Conservation (phyloP, 35 echinoderm and acorn worm genomes). For the Heliocidaris tuberculata region DNA sequence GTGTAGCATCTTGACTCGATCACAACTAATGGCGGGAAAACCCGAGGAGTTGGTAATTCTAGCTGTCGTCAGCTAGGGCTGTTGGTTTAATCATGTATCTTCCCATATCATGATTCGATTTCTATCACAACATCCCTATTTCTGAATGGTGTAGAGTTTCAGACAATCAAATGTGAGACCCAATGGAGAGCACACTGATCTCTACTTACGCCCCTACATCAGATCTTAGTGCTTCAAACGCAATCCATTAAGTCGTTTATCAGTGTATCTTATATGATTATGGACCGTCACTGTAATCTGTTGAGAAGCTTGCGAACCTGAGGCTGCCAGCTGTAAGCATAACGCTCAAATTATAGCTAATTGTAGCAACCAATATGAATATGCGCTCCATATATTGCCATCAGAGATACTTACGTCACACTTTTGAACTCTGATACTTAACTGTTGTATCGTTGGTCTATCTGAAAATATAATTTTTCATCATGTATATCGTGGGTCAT, state of each 20-base stretch:
- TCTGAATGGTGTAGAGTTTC: neutral
- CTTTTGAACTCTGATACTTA: too few relatives aligned
- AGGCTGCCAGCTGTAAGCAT: neutral
- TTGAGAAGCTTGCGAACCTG: neutral
- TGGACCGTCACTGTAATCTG: neutral
- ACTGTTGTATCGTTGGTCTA: too few relatives aligned
- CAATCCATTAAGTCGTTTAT: neutral
- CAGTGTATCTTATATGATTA: neutral
- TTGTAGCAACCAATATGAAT: too few relatives aligned
- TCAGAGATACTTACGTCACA: too few relatives aligned
- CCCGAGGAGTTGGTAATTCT: neutral
- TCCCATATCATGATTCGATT: constrained; percentile 3
- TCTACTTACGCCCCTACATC: neutral
- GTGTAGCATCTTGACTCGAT: neutral
- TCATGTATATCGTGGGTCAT: too few relatives aligned
- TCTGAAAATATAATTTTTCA: too few relatives aligned
- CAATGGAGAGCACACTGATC: neutral
- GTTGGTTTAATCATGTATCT: constrained; percentile 13
- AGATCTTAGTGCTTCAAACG: neutral
- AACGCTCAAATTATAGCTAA: too few relatives aligned
- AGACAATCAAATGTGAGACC: neutral
- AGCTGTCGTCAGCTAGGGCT: neutral
- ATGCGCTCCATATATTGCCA: too few relatives aligned
- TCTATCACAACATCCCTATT: neutral
- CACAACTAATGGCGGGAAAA: neutral